Percentiles rank a stretch among this genome's conserved stretches.
These are phyloP conservation scores for Criorhina ranunculi DNA, from an alignment of 2,888 invertebrate genomes.

Conservation along the genomic window DNA sequence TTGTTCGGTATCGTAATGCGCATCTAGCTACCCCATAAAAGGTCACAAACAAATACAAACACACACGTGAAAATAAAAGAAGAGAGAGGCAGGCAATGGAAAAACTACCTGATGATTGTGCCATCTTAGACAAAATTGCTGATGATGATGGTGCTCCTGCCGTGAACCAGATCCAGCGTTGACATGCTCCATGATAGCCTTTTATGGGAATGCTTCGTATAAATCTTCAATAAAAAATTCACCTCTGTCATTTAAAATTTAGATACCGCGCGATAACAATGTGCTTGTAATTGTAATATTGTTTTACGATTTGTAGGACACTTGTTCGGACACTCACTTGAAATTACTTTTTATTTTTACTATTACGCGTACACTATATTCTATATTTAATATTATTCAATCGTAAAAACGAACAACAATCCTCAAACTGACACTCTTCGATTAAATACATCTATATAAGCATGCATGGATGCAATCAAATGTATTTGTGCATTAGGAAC, in stretches of 20 bases:
- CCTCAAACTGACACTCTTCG: constrained; percentile 60
- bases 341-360: constrained; percentile 40
- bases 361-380: constrained; percentile 69
- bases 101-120: constrained; percentile 91
- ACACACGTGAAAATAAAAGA: constrained; percentile 29
- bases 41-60: constrained; percentile 44
- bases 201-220: constrained; percentile 75
- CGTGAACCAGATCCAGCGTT: constrained; percentile 78
- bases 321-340: constrained; percentile 57
- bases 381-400: constrained; percentile 75
- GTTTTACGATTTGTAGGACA: constrained; percentile 64
- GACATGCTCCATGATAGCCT: constrained; percentile 82
- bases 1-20: not conserved
- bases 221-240: constrained; percentile 34
- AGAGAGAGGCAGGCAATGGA: constrained; percentile 9
- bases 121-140: constrained; percentile 94
- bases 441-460: constrained; percentile 61
- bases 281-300: constrained; percentile 14
- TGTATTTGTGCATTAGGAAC: constrained; percentile 70
- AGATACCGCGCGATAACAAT: constrained; percentile 4
- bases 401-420: constrained; percentile 61
- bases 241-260: constrained; percentile 56
- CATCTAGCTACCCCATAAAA: constrained; percentile 66
- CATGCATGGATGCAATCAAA: constrained; percentile 78
- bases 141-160: constrained; percentile 83